These are phyloP conservation scores for Alectoris magna DNA, from an alignment of 2,797 vertebrate species.

Conservation along the genomic window DNA sequence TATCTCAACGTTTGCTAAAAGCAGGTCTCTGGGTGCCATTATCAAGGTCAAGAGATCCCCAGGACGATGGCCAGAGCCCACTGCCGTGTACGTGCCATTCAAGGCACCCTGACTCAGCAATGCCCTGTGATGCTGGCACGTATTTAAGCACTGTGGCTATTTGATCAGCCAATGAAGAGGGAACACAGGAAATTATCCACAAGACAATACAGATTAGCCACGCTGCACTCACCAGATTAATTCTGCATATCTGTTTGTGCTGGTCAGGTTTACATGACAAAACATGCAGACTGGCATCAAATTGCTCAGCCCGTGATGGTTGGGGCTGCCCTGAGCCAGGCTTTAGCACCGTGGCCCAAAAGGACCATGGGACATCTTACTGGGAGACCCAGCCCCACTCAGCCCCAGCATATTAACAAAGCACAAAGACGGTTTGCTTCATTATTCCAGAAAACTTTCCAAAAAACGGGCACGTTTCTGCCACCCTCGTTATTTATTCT, in stretches of 20 bases:
- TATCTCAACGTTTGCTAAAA: slow-evolving; percentile 53
- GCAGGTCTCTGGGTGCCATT: neutral
- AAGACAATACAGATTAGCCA: neutral
- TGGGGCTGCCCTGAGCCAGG: neutral
- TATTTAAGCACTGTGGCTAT: neutral
- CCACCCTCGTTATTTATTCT: slow-evolving; percentile 4
- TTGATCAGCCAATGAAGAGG: slow-evolving; percentile 1
- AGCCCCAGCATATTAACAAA: neutral
- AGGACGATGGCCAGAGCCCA: neutral
- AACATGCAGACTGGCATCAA: neutral
- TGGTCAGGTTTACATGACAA: neutral
- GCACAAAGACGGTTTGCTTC: slow-evolving; percentile 26
- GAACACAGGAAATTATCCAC: neutral
- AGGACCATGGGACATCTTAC: neutral
- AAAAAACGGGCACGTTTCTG: neutral
- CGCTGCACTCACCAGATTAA: neutral
- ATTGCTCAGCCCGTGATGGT: neutral
- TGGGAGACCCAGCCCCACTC: neutral
- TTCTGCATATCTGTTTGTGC: slow-evolving; percentile 12
- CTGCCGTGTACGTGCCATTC: neutral
- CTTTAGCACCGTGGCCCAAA: neutral
- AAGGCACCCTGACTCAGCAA: neutral
- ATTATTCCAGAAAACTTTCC: slow-evolving; percentile 54
- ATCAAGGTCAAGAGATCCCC: slow-evolving; percentile 22
- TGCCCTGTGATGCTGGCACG: neutral